Conservation (phyloP, 2,113 vertebrate species). For the Malurus alboscapulatus region DNA sequence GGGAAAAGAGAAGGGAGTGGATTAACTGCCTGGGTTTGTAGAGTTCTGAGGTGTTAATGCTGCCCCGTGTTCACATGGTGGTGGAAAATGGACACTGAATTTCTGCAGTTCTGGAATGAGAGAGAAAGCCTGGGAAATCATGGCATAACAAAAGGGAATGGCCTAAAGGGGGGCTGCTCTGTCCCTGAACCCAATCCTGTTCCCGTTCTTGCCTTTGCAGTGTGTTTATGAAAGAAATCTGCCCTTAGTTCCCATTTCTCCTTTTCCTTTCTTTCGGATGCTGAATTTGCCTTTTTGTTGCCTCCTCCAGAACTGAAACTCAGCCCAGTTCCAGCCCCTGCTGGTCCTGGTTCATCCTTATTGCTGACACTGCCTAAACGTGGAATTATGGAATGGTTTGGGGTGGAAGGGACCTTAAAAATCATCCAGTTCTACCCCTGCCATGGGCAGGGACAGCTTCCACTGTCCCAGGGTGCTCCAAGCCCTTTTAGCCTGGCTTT, state of each 20-base stretch:
- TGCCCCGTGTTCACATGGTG: neutral
- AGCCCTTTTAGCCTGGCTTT: no score
- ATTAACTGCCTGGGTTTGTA: neutral
- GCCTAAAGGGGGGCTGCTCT: neutral
- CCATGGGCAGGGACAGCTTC: neutral
- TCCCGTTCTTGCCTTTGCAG: neutral
- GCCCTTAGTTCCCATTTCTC: neutral
- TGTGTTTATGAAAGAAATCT: neutral
- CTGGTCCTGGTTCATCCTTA: neutral
- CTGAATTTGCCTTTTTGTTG: neutral
- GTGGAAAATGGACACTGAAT: neutral
- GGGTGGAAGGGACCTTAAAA: neutral
- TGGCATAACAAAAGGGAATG: neutral
- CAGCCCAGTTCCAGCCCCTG: neutral
- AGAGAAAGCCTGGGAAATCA: neutral
- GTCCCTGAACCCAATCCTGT: neutral
- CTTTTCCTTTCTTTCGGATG: neutral
- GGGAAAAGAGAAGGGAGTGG: neutral
- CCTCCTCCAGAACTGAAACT: neutral
- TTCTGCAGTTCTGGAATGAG: neutral
- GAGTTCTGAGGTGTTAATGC: neutral
- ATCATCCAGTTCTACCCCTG: rapidly evolving
- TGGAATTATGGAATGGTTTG: neutral
- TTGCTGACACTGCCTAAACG: neutral
- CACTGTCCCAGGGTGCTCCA: no score